Conservation (phyloP, 2,113 vertebrate genomes). For the Stigmatopora argus region DNA sequence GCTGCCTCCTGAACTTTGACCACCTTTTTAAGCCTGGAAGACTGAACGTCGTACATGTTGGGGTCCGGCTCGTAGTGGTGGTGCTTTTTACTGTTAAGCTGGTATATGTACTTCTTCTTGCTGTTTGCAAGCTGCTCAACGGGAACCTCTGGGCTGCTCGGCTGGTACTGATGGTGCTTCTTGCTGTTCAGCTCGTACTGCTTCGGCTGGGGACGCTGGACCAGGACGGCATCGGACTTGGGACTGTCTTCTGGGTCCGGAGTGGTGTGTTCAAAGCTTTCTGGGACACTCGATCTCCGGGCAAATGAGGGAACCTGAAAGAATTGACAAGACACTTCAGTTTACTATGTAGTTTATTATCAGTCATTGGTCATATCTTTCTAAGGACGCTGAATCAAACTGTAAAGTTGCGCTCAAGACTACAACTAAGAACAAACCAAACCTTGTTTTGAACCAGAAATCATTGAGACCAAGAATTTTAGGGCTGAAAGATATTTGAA, state of each 20-base stretch:
- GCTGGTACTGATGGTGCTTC: conserved; percentile 97
- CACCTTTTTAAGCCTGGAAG: conserved; percentile 81
- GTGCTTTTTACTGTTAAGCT: conserved; percentile 97
- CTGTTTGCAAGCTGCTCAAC: conserved; percentile 78
- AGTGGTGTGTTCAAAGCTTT: conserved; percentile 79
- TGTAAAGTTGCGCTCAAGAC: too few species aligned
- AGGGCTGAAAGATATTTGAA: too few species aligned
- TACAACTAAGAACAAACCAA: too few species aligned
- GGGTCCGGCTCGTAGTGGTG: conserved; percentile 96
- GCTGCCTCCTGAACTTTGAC: conserved; percentile 73
- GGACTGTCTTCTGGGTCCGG: conserved; percentile 71
- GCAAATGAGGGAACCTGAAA: conserved; percentile 90
- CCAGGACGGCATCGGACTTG: conserved; percentile 75
- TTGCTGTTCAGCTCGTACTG: conserved; percentile 98
- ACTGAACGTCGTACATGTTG: conserved; percentile 89
- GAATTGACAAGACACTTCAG: conserved; percentile 8
- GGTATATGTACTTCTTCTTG: conserved; percentile 92
- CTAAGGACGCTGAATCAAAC: too few species aligned
- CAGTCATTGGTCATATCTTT: too few species aligned
- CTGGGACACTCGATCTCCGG: conserved; percentile 85
- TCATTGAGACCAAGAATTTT: too few species aligned
- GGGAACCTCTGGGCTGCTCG: conserved; percentile 79
- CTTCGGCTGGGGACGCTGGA: conserved; percentile 81
- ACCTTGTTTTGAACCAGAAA: too few species aligned
- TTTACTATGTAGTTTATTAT: neutral